Base-by-base conservation (phyloP, 2,888 invertebrate genomes). In the Caenorhabditis sinica region DNA sequence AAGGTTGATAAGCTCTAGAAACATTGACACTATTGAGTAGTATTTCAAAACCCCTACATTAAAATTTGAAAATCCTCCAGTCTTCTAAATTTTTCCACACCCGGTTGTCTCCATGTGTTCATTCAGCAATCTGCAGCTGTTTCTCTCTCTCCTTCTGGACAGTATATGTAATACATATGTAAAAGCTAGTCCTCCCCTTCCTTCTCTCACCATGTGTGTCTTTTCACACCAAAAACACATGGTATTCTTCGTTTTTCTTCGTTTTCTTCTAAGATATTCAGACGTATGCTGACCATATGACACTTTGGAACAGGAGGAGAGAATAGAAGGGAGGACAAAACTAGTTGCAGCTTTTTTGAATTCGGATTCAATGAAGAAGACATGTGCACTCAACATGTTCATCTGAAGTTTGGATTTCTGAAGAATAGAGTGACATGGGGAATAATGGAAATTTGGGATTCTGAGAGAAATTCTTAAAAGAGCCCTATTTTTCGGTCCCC, bases 231-330 rank as follows among this genome's bases (percentile, higher is more conserved):
- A 77, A 77, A 77, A 77, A 77, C 77, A 77, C 77, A 77, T 77
- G 77, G 77, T 77, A 77, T 69, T 61, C 71, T 56, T 56, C 56
- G n/a, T n/a, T n/a, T n/a, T n/a, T n/a, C n/a, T n/a, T n/a, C n/a
- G n/a, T n/a, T n/a, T n/a, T n/a, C n/a, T n/a, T n/a, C n/a, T n/a
- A n/a, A n/a, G n/a, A n/a, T n/a, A n/a, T n/a, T n/a, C n/a, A n/a
- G n/a, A 53, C 77, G 77, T 77, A 77, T 77, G 77, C 61, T 69
- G 77, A 58, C 77, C 77, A 77, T 77, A 77, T 77, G 77, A 77
- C 77, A 77, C 49, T 76, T 53, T 36, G 43, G 23, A 30, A 23
- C 2, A 45, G 13, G 61, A 63, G n/a, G n/a, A n/a, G n/a, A n/a
- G n/a, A n/a, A n/a, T n/a, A n/a, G n/a, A n/a, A n/a, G n/a, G n/a